Evolutionary conservation across 2,113 vertebrate genomes (phyloP).

Genomic region (Paradoxurus hermaphroditus): DNA sequence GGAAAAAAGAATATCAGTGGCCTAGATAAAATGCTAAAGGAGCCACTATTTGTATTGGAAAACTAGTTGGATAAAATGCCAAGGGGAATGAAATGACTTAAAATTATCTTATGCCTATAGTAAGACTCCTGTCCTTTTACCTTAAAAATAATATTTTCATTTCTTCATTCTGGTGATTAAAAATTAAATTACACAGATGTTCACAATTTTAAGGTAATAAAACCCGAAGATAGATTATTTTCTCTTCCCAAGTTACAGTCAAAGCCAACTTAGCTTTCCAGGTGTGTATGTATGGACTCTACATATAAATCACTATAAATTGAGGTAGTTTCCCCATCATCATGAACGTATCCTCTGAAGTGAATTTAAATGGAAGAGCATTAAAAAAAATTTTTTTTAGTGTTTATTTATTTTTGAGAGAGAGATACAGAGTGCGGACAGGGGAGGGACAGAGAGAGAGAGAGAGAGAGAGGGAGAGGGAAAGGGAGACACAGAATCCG

Average conservation of each 20-base stretch:
- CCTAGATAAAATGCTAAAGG: background rate
- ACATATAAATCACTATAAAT: constrained; percentile 13
- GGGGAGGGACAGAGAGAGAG: too few species aligned
- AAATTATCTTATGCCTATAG: background rate
- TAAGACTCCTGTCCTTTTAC: background rate
- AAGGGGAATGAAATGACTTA: background rate
- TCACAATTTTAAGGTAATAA: constrained; percentile 33
- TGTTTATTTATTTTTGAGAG: too few species aligned
- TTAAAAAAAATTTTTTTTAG: too few species aligned
- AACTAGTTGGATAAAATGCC: background rate
- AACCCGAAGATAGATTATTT: background rate
- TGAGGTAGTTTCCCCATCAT: background rate
- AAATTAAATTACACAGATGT: constrained; percentile 29
- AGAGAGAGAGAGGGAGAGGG: too few species aligned
- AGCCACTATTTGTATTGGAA: background rate
- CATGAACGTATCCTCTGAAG: background rate
- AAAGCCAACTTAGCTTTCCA: constrained; percentile 23
- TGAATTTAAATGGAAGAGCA: background rate
- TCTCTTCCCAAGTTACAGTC: constrained; percentile 19
- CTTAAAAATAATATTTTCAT: background rate
- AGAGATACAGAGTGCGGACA: too few species aligned
- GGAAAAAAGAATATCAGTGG: background rate
- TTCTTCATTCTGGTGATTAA: background rate
- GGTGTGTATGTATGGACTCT: constrained; percentile 10
- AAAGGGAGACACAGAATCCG: too few species aligned